Conservation (phyloP, 1,140 invertebrate genomes). For the Gryon sp. region DNA sequence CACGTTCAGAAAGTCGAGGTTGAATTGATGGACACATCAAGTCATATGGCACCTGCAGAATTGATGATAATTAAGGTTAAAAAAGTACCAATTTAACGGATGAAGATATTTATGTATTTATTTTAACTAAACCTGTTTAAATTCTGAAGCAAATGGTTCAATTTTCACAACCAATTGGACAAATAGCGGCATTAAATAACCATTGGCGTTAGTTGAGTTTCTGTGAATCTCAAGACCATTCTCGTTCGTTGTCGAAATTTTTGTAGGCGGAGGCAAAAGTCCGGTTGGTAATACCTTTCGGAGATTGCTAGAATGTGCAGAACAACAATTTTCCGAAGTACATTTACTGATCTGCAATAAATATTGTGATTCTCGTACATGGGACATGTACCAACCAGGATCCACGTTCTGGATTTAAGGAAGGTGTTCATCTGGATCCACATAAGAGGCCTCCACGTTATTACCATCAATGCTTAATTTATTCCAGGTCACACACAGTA, state of each 20-base stretch:
- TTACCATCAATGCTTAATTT: neutral
- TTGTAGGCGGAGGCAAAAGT: neutral
- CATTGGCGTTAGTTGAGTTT: neutral
- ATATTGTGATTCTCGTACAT: constrained; percentile 22
- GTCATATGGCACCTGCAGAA: neutral
- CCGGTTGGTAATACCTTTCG: neutral
- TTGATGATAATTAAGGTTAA: no score
- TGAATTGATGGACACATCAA: constrained; percentile 4
- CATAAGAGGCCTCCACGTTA: neutral
- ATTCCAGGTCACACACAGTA: neutral
- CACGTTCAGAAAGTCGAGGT: neutral
- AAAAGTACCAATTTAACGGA: no score
- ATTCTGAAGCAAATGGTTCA: no score
- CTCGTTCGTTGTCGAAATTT: neutral
- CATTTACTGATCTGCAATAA: constrained; percentile 24
- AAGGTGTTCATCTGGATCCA: neutral
- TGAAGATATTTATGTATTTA: no score
- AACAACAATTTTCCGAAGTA: neutral
- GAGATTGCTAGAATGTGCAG: neutral
- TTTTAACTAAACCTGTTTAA: no score
- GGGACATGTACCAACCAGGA: neutral
- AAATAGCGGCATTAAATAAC: no score
- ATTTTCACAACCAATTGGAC: no score
- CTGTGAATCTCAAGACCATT: constrained; percentile 2
- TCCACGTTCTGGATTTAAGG: neutral